phyloP scores from a whole-genome alignment of 1,140 invertebrate species.

The Orius laevigatus region DNA sequence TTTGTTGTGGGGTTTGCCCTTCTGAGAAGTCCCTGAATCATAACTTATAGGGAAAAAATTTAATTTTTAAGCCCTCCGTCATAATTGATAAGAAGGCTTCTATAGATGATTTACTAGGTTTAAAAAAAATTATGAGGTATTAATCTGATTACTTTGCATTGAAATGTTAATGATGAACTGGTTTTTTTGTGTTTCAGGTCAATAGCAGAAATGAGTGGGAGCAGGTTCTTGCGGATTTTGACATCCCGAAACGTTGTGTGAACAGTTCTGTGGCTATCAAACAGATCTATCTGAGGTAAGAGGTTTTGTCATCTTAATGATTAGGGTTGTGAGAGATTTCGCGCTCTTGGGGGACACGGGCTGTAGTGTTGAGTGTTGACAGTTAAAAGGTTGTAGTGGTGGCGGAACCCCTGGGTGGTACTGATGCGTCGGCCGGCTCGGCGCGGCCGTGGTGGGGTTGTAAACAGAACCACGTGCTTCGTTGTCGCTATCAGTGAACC shows the following conservation, averaged over 20 bases:
- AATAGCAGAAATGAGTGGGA: slow-evolving; percentile 75
- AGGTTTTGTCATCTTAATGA: background rate
- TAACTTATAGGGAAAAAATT: too few relatives aligned
- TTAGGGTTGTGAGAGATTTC: background rate
- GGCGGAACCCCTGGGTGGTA: background rate
- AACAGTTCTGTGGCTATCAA: slow-evolving; percentile 76
- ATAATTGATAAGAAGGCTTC: too few relatives aligned
- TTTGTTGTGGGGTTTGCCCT: too few relatives aligned
- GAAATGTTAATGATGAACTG: background rate
- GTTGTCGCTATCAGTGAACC: too few relatives aligned
- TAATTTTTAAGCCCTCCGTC: too few relatives aligned
- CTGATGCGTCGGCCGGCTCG: background rate
- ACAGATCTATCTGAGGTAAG: slow-evolving; percentile 73
- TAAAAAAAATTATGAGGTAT: too few relatives aligned
- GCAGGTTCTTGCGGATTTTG: slow-evolving; percentile 55
- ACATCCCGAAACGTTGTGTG: slow-evolving; percentile 59
- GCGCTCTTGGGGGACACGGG: background rate
- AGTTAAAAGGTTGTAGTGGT: background rate
- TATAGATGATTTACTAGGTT: too few relatives aligned
- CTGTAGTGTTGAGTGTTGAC: background rate
- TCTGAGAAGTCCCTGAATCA: too few relatives aligned
- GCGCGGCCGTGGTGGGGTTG: background rate
- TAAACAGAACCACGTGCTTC: too few relatives aligned
- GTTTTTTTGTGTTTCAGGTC: slow-evolving; percentile 38
- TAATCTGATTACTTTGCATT: too few relatives aligned